Evolutionary conservation across 2,113 vertebrate genomes (phyloP).

Genomic region (Dendrocopos noguchii): DNA sequence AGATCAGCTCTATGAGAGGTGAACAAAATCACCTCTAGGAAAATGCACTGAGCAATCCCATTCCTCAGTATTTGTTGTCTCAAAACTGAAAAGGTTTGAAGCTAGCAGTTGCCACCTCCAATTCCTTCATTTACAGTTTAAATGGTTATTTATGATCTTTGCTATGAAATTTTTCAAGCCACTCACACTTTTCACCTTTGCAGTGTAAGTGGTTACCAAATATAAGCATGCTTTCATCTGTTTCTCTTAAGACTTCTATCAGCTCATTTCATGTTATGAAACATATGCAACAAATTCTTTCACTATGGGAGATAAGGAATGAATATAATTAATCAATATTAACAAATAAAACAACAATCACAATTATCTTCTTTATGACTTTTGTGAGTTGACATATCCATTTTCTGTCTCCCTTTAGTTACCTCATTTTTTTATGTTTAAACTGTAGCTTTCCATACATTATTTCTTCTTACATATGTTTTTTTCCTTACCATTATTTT

Average conservation of each 20-base stretch:
- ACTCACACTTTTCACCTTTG: background rate
- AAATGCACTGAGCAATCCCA: background rate
- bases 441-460: background rate
- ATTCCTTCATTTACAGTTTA: background rate
- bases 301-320: background rate
- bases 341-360: background rate
- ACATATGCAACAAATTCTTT: background rate
- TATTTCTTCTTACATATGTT: background rate
- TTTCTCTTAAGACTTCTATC: background rate
- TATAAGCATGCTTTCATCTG: background rate
- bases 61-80: background rate
- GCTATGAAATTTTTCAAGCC: background rate
- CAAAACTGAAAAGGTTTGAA: background rate
- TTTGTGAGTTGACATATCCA: background rate
- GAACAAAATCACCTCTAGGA: background rate
- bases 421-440: background rate
- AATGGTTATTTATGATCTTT: background rate
- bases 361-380: background rate
- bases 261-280: background rate
- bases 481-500: background rate
- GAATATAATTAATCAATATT: background rate
- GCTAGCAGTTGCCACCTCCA: rapidly evolving
- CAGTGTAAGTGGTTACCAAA: background rate
- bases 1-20: background rate
- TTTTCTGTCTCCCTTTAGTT: background rate